Evolutionary conservation across 2,113 vertebrate genomes (phyloP).

Genomic region (Brachyhypopomus gauderio): DNA sequence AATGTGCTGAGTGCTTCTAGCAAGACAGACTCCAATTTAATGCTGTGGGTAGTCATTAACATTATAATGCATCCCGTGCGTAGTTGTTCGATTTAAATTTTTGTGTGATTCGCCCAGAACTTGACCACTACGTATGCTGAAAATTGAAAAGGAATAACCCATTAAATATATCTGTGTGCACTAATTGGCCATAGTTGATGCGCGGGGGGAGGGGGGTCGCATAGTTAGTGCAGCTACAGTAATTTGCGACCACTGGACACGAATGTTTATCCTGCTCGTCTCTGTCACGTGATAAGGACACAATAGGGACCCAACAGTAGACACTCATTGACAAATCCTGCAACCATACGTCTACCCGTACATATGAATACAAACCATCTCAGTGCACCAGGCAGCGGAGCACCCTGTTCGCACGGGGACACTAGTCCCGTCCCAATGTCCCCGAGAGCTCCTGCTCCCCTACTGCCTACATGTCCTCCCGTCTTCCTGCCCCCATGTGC

Average conservation of each 20-base stretch:
- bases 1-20: conserved; percentile 6
- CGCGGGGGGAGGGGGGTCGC: not conserved
- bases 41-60: conserved; percentile 8
- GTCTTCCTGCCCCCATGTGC: too few species aligned
- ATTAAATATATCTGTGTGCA: conserved; percentile 31
- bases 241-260: conserved; percentile 28
- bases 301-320: conserved; percentile 3
- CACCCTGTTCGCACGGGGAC: too few species aligned
- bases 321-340: not conserved
- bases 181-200: conserved; percentile 21
- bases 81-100: conserved; percentile 14
- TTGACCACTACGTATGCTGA: conserved; percentile 1
- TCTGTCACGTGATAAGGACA: conserved; percentile 13
- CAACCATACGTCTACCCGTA: not conserved
- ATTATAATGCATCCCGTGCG: not conserved
- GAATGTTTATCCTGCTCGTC: conserved; percentile 11
- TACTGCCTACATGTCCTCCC: too few species aligned
- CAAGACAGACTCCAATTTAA: conserved; percentile 23
- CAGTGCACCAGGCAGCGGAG: too few species aligned
- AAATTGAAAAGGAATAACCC: conserved; percentile 39
- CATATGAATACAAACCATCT: not conserved
- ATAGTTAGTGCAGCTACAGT: not conserved
- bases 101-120: conserved; percentile 15
- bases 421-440: too few species aligned
- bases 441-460: too few species aligned